Evolutionary conservation across 1,140 invertebrate genomes (phyloP).

Genomic region (Danaus plexippus): DNA sequence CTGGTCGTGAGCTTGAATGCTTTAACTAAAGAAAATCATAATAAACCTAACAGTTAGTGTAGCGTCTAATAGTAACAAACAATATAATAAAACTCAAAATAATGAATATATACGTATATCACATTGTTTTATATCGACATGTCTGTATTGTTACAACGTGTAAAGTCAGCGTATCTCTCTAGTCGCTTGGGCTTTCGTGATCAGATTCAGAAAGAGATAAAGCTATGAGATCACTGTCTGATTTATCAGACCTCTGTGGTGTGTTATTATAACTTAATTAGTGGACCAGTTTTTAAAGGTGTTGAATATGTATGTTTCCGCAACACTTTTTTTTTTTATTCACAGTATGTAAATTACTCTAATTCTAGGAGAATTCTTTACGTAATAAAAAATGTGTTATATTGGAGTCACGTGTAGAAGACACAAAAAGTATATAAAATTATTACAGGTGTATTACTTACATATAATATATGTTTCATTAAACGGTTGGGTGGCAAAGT

Average conservation of each 20-base stretch:
- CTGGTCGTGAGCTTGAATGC: too few species aligned
- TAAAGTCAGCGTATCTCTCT: conserved; percentile 4
- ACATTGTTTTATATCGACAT: not conserved
- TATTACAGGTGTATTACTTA: conserved; percentile 3
- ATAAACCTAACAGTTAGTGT: not conserved
- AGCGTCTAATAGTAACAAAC: conserved; percentile 1
- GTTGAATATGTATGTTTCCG: conserved; percentile 8
- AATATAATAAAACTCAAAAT: not conserved
- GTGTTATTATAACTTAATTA: conserved; percentile 23
- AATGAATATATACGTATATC: conserved; percentile 2
- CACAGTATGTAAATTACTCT: conserved; percentile 1
- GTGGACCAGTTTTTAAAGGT: conserved; percentile 9
- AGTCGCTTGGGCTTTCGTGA: conserved; percentile 44
- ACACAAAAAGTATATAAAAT: conserved; percentile 10
- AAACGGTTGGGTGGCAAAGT: conserved; percentile 19
- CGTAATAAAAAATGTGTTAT: too few species aligned
- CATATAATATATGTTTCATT: conserved; percentile 19
- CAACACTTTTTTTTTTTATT: conserved; percentile 4
- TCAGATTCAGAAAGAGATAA: conserved; percentile 47
- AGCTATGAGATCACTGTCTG: conserved; percentile 48
- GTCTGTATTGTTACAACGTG: not conserved
- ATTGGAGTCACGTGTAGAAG: not conserved
- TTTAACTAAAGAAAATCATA: not conserved
- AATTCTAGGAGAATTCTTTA: conserved; percentile 1
- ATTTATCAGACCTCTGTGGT: conserved; percentile 31